Conservation (phyloP, 2,888 invertebrate genomes). For the Vandiemenella viatica region DNA sequence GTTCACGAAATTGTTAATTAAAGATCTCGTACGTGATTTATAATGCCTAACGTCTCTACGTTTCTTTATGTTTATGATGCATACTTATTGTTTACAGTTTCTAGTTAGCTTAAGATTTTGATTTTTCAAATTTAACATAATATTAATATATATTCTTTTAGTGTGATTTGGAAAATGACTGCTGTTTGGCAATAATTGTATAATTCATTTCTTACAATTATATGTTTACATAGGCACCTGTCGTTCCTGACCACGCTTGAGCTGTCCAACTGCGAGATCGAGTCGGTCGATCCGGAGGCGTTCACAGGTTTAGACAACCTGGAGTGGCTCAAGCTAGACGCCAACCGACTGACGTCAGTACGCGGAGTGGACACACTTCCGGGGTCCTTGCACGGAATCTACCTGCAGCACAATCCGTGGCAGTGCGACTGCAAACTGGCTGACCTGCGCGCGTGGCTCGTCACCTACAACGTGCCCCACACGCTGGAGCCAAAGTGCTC, state of each 20-base stretch:
- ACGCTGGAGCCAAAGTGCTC: constrained; percentile 64
- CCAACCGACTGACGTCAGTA: constrained; percentile 61
- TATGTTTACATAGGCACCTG: no score
- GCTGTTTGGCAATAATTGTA: no score
- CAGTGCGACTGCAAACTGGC: constrained; percentile 71
- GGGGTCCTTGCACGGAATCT: constrained; percentile 61
- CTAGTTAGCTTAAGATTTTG: no score
- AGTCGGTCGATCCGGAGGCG: constrained; percentile 58
- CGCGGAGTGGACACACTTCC: constrained; percentile 56
- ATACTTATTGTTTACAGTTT: no score
- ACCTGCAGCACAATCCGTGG: constrained; percentile 78
- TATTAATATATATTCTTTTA: no score
- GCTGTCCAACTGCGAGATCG: constrained; percentile 64
- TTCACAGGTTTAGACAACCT: constrained; percentile 67
- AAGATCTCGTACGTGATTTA: no score
- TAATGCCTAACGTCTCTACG: no score
- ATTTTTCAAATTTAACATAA: no score
- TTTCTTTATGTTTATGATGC: no score
- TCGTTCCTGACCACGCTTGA: constrained; percentile 65
- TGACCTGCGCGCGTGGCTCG: constrained; percentile 63
- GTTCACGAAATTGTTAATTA: no score
- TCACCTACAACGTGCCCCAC: constrained; percentile 59
- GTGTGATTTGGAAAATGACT: no score
- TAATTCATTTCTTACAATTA: no score
- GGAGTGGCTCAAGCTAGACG: constrained; percentile 71